Evolutionary conservation across 2,888 invertebrate species (phyloP).

Genomic region (Stenodema calcarata): DNA sequence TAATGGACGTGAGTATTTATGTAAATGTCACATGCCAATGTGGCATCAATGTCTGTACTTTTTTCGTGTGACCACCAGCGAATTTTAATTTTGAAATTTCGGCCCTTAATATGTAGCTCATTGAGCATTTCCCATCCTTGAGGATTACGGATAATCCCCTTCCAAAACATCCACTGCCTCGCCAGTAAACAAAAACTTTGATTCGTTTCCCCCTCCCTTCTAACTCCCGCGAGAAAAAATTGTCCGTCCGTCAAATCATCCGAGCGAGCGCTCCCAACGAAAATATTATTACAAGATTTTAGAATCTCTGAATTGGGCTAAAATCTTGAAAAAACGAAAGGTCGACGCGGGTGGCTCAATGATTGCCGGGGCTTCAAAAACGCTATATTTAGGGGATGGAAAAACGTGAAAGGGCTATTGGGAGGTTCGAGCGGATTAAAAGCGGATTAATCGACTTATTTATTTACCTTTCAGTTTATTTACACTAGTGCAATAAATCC

Average conservation of each 20-base stretch:
- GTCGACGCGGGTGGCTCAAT: background rate
- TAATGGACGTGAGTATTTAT: too few relatives aligned
- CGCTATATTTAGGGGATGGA: constrained; percentile 28
- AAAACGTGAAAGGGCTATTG: constrained; percentile 28
- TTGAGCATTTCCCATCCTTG: too few relatives aligned
- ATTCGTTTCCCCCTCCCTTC: background rate
- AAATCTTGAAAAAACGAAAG: background rate
- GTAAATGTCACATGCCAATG: too few relatives aligned
- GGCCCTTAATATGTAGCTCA: too few relatives aligned
- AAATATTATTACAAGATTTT: constrained; percentile 44
- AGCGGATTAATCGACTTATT: constrained; percentile 46
- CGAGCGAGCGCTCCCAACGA: background rate
- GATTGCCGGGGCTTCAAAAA: background rate
- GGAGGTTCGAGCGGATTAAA: constrained; percentile 28
- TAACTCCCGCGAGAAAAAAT: background rate
- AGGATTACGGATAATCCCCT: too few relatives aligned
- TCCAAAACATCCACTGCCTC: too few relatives aligned
- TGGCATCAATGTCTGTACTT: too few relatives aligned
- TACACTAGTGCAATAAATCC: constrained; percentile 46
- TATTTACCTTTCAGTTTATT: constrained; percentile 41
- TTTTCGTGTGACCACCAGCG: too few relatives aligned
- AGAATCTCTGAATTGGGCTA: background rate
- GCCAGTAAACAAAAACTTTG: background rate
- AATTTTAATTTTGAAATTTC: too few relatives aligned
- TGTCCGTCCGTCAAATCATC: background rate